phyloP scores from a whole-genome alignment of 2,113 vertebrate species.

The Dendropsophus ebraccatus region DNA sequence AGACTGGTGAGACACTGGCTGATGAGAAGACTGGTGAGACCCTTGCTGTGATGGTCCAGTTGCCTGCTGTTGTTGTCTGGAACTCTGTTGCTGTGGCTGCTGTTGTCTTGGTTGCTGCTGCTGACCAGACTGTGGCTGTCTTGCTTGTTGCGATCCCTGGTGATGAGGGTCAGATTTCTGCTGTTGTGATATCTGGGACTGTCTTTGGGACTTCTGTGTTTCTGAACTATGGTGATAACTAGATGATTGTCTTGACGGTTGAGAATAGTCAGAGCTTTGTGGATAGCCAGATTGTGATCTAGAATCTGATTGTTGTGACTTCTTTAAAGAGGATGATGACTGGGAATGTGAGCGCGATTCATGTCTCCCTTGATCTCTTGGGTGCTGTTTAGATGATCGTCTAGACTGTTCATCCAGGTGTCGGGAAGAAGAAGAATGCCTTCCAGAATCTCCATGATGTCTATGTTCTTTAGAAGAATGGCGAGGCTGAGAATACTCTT shows the following conservation, averaged over 20 bases:
- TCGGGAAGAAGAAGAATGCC: constrained; percentile 85
- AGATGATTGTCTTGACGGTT: constrained; percentile 73
- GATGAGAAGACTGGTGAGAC: constrained; percentile 62
- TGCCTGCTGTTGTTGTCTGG: constrained; percentile 65
- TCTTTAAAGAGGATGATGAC: constrained; percentile 79
- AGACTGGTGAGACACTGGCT: constrained; percentile 32
- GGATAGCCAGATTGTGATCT: constrained; percentile 78
- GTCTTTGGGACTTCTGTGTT: constrained; percentile 80
- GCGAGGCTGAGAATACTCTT: constrained; percentile 84
- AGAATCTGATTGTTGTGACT: constrained; percentile 75
- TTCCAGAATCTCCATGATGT: constrained; percentile 85
- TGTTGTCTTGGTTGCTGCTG: constrained; percentile 61
- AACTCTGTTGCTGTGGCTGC: constrained; percentile 69
- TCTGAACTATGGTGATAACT: constrained; percentile 80
- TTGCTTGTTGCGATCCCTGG: constrained; percentile 68
- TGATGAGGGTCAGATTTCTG: constrained; percentile 74
- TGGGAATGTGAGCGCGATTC: constrained; percentile 78
- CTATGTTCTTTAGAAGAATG: constrained; percentile 87
- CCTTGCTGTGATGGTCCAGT: constrained; percentile 57
- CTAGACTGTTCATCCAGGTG: constrained; percentile 85
- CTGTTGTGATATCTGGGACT: constrained; percentile 74
- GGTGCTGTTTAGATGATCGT: constrained; percentile 85
- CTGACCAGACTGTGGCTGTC: constrained; percentile 68
- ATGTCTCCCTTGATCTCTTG: constrained; percentile 82
- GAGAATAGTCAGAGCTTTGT: constrained; percentile 78